These are phyloP conservation scores for Zosterops japonicus DNA, from an alignment of 2,113 vertebrate genomes.

Conservation along the genomic window DNA sequence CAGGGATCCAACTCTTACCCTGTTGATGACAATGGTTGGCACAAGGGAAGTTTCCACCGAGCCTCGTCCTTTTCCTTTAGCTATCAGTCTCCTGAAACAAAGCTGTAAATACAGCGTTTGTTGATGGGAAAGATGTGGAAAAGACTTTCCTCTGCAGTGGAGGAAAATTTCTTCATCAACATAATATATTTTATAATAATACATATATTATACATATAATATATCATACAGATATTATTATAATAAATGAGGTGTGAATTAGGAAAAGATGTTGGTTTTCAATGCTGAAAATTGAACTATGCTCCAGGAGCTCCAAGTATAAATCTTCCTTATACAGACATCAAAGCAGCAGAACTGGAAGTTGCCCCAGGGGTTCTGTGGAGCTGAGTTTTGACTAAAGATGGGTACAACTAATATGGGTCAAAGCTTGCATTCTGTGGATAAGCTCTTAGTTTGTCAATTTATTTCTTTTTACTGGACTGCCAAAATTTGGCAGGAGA, in stretches of 20 bases:
- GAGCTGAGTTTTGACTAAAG: slow-evolving; percentile 46
- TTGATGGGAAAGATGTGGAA: background rate
- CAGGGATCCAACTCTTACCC: background rate
- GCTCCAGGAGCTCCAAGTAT: background rate
- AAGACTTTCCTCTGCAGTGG: background rate
- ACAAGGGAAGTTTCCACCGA: slow-evolving; percentile 10
- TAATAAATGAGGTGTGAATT: slow-evolving; percentile 4
- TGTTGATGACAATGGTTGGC: background rate
- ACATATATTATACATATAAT: background rate
- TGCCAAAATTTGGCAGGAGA: background rate
- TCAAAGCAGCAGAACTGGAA: slow-evolving; percentile 56
- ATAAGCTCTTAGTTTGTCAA: background rate
- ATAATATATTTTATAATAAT: background rate
- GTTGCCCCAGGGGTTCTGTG: background rate
- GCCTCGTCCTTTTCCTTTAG: background rate
- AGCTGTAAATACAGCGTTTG: background rate
- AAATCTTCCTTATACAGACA: slow-evolving; percentile 59
- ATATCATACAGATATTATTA: background rate
- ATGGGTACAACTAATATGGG: slow-evolving; percentile 23
- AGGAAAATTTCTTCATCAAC: background rate
- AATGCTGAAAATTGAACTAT: background rate
- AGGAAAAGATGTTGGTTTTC: background rate
- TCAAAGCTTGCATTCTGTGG: background rate
- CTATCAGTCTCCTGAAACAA: background rate
- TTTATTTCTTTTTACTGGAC: background rate